Evolutionary conservation across 2,113 vertebrate species (phyloP).

Genomic region (Paraplagusia blochii): DNA sequence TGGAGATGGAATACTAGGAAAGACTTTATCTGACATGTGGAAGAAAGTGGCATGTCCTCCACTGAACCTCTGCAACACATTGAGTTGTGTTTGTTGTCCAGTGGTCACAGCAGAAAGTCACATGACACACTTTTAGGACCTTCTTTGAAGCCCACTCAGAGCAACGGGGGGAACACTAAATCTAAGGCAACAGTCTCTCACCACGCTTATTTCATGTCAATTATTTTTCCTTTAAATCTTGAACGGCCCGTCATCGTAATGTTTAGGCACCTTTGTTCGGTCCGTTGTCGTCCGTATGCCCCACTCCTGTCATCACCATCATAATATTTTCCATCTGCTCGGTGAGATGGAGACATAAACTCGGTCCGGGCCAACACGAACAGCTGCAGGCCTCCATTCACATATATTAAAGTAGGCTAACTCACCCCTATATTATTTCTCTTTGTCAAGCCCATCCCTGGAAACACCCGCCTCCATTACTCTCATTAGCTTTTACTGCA

Average conservation of each 20-base stretch:
- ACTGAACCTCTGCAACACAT: too few relatives aligned
- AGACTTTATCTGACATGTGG: too few relatives aligned
- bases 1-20: too few relatives aligned
- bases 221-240: background rate
- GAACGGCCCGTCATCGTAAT: background rate
- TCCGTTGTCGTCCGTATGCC: slow-evolving; percentile 7
- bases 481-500: slow-evolving; percentile 69
- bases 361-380: slow-evolving; percentile 46
- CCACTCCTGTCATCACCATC: slow-evolving; percentile 41
- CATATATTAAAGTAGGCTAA: slow-evolving; percentile 53
- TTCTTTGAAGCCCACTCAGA: too few relatives aligned
- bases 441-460: slow-evolving; percentile 58
- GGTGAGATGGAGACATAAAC: slow-evolving; percentile 61
- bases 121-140: too few relatives aligned
- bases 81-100: too few relatives aligned
- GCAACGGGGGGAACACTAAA: too few relatives aligned
- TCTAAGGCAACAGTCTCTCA: too few relatives aligned
- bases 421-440: slow-evolving; percentile 60
- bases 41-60: too few relatives aligned
- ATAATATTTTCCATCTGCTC: slow-evolving; percentile 62
- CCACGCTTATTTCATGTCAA: background rate
- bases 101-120: too few relatives aligned
- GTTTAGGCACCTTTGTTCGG: slow-evolving; percentile 5
- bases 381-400: slow-evolving; percentile 60
- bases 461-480: slow-evolving; percentile 62